Base-by-base conservation (phyloP, 2,113 vertebrate genomes). In the Orycteropus afer region DNA sequence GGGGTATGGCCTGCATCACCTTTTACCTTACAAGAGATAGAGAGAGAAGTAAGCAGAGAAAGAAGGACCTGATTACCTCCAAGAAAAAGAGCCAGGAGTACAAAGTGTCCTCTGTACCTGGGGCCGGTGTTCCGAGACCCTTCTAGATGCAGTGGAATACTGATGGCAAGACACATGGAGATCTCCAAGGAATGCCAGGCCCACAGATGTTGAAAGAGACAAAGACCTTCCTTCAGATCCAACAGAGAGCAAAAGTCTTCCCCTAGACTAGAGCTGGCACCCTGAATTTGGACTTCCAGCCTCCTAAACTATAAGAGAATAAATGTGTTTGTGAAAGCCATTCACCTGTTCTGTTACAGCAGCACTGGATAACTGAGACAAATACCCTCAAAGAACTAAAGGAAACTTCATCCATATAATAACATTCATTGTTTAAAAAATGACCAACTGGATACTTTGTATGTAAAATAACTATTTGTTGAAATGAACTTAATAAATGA, bases 341-440 rank as follows among this genome's bases (percentile, higher is more conserved):
- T 65, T 15, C 32, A 65, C 11, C 34, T 34, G 59, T 29, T 63
- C 25, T 27, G 61, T 63, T 27, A 63, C 27, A 63, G 23, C 7
- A 63, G 23, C 61, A 63, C 23, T 29, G 27, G 27, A 32, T 63
- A 65, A 65, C 32, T 34, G 34, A 65, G 63, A 13, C 29, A 65
- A 10, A 65, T 65, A 88, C 86, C 59, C 5, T 76, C 42, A 51
- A 82, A 94, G 32, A 83, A 18, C 55, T 93, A 80, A 97, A 95
- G 82, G 27, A 91, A 89, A 86, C 15, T 5, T 81, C 45, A 87
- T 32, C 18, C 40, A 79, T 78, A 3, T 93, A 91, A 59, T 40
- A 84, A 84, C 11, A 79, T 14, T 76, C 5, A 71, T 47, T 87
- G 93, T 5, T 23, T 22, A 94, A 93, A 94, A n/a, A 96, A 89